Evolutionary conservation across 2,888 invertebrate genomes (phyloP), one percentile per base, ranked within the genome.

Genomic region (Trissonchulus latispiculum): DNA sequence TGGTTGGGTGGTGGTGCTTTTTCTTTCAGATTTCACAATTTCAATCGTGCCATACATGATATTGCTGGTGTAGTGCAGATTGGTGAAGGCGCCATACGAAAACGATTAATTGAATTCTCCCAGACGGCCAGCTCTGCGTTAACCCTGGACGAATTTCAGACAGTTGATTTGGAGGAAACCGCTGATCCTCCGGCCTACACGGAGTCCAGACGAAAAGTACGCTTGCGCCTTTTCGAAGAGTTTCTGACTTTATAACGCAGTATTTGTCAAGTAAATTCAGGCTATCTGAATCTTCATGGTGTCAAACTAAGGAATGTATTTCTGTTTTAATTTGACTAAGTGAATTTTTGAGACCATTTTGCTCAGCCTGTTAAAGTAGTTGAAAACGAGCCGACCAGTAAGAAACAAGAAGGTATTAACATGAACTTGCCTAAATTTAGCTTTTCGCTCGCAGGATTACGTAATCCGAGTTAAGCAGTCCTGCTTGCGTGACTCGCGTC

Each of bases 131-230:
- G 95, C 18, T 93, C 95, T 81, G 90, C 91, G 8, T 86, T 99
- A 72, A 96, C 97, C 0, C 86, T 96, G 35, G 95, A 97, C 78
- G 96, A 99, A 86, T 99, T 99, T 83, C 91, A 95, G 90, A 91
- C 90, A 0, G 92, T 97, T 0, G 96, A 99, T 83, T 85, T 99
- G 78, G 95, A 96, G 82, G 93, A 94, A 78, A 95, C 95, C 81
- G 93, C 93, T 83, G 96, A 96, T 84, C 94, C 96, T 8, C 96
- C 96, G 0, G 91, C 93, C 0, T 97, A 94, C 82, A 93, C 23
- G n/a, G 71, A 72, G 28, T 59, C 72, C n/a, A 48, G 64, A 28
- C 1, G 28, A n/a, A 74, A 75, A 64, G 48, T 48, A 48, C 28
- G 31, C 28, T 29, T 64, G 59, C 64, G 64, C 29, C 29, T 64